Base-by-base conservation (phyloP, 2,113 vertebrate species). In the Cryptomyrus ogoouensis region DNA sequence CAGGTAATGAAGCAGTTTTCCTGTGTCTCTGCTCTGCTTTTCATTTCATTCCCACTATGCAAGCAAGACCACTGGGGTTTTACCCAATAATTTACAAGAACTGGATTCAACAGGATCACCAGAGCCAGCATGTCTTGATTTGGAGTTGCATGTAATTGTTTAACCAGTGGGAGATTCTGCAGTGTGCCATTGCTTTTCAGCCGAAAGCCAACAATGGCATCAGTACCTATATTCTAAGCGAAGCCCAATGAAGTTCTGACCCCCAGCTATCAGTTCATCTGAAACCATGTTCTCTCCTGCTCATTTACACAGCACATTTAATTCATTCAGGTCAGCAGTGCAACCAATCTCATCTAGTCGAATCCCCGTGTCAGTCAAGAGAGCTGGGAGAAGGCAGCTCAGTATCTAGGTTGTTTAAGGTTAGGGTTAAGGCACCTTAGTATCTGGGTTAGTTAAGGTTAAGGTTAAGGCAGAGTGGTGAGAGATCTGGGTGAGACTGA, bases 351-450 rank as follows among this genome's bases (percentile, higher is more conserved):
- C 88, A 93, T 87, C 87, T 92, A 66, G 44, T 90, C 70, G 90
- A 88, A 92, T 93, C 93, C 93, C 93, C 89, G 88, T 90, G 92
- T 92, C 93, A 90, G 90, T 90, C 94, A 31, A 91, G 91, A n/a
- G 87, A 90, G 91, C 90, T 89, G 44, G 83, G 83, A 88, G 53
- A 66, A 89, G 70, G 90, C 88, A 91, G 92, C 95, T 95, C 95
- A 94, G 96, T 96, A 95, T 95, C 92, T 90, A 93, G 93, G 92
- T 92, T 95, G 96, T 96, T 94, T 66, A 66, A 27, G 58, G 58
- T 66, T 66, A 66, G n/a, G 2, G 62, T 66, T 62, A 62, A 62
- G 24, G 8, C 24, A 66, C 0, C 2, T 66, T n/a, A 66, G 58
- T 66, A 66, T 12, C 24, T n/a, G 1, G 8, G 58, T 27, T 0